Evolutionary conservation across 2,113 vertebrate species (phyloP), one percentile per base, ranked within the genome.

Genomic region (Catharus minimus): DNA sequence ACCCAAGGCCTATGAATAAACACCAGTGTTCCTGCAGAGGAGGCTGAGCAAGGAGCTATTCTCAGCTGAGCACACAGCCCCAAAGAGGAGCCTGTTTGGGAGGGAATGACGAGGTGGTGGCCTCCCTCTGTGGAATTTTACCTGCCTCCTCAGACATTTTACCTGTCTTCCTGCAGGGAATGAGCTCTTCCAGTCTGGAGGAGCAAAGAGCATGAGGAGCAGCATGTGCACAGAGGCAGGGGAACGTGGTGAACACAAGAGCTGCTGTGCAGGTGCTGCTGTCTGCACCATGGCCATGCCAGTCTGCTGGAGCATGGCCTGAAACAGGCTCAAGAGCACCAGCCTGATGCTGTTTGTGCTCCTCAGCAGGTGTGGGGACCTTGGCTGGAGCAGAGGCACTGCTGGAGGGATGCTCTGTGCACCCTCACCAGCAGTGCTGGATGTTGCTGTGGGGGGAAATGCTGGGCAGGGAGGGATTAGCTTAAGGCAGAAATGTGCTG

Each of bases 41-140:
- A 95, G 69, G 72, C 80, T 43, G 57, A 73, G 75, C 61, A 79
- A 17, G 57, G 61, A 88, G 76, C 82, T 92, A 68, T 95, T 96
- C 88, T 86, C 76, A 93, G 88, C 49, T 0, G 5, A 0, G 9
- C 60, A 18, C 75, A 28, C n/a, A 85, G 64, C 50, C 78, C 57
- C 0, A 0, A 58, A 53, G 60, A 72, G 57, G 47, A 88, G 53
- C 28, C 38, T 56, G 27, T 41, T 92, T 52, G 26, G 73, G 57
- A 93, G 61, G 30, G 50, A 93, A 89, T 3, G 27, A 75, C 13
- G 27, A 72, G 69, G 28, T 53, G 74, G 33, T 49, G 27, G 53
- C 24, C 13, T 3, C 44, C 32, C 62, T 58, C 39, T 3, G 12
- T 53, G 44, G 60, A 82, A 75, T 75, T 88, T 75, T 62, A 80